These are phyloP conservation scores for Brachionus paranguensis DNA, from an alignment of 1,140 invertebrate species.

Conservation along the genomic window DNA sequence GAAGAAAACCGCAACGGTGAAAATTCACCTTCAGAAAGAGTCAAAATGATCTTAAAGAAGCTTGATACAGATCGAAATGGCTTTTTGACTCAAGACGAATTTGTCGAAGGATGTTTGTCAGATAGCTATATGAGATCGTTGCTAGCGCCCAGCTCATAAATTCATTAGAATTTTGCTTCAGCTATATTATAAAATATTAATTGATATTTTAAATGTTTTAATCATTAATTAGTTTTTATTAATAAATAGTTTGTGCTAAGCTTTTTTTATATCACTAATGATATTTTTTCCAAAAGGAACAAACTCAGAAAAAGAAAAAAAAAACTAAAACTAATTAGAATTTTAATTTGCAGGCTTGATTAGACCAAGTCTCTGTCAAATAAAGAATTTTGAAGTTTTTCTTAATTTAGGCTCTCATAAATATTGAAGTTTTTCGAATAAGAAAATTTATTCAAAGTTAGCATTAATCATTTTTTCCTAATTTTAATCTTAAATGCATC, in stretches of 20 bases:
- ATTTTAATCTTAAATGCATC: neutral
- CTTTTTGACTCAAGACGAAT: constrained; percentile 33
- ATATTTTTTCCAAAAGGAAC: neutral
- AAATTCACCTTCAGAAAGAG: constrained; percentile 24
- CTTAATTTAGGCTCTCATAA: neutral
- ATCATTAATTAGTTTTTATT: neutral
- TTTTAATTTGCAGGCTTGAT: neutral
- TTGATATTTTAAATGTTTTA: neutral
- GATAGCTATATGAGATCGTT: neutral
- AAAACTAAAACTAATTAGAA: neutral
- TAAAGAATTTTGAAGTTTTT: neutral
- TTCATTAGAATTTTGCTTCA: neutral
- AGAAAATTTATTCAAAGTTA: neutral
- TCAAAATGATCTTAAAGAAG: neutral
- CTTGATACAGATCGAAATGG: constrained; percentile 15
- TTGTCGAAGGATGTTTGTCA: constrained; percentile 35
- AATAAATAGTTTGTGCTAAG: neutral
- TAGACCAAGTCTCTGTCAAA: neutral
- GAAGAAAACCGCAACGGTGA: constrained; percentile 36
- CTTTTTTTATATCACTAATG: neutral
- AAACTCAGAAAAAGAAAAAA: neutral
- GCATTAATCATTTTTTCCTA: neutral
- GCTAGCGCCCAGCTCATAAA: neutral
- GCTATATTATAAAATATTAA: neutral
- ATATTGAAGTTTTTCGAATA: neutral